phyloP scores from a whole-genome alignment of 2,113 vertebrate species.

The Ardeotis arabs region DNA sequence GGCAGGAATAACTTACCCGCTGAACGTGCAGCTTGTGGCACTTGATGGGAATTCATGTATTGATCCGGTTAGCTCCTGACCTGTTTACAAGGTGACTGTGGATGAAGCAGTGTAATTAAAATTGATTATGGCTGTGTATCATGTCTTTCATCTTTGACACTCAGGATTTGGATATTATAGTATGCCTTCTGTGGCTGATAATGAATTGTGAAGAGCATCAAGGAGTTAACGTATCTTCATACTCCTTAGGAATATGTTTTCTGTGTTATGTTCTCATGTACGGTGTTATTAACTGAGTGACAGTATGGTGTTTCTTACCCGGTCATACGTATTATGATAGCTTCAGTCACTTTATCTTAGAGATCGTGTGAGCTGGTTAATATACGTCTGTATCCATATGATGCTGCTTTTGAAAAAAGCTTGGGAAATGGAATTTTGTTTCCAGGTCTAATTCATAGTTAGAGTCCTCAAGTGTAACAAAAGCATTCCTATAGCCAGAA shows the following conservation, averaged over 20 bases:
- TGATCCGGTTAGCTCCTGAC: not conserved
- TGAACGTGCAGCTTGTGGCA: not conserved
- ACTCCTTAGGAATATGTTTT: not conserved
- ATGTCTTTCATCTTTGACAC: not conserved
- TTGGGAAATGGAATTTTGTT: not conserved
- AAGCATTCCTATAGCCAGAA: not conserved
- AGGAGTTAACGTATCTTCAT: not conserved
- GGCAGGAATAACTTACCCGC: not conserved
- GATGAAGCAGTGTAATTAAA: not conserved
- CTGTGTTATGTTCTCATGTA: not conserved
- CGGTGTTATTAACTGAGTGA: not conserved
- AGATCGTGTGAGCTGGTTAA: fast-evolving
- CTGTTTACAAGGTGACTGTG: not conserved
- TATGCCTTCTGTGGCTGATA: not conserved
- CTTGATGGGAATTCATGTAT: slow-evolving; percentile 5
- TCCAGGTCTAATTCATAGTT: not conserved
- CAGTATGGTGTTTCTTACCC: not conserved
- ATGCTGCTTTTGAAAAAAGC: not conserved
- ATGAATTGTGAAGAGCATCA: not conserved
- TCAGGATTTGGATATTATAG: not conserved
- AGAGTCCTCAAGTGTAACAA: not conserved
- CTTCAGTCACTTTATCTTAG: not conserved
- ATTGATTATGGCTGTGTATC: not conserved
- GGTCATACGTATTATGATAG: not conserved
- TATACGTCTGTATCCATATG: not conserved